phyloP scores from a whole-genome alignment of 2,113 vertebrate species.

The Paralichthys olivaceus region DNA sequence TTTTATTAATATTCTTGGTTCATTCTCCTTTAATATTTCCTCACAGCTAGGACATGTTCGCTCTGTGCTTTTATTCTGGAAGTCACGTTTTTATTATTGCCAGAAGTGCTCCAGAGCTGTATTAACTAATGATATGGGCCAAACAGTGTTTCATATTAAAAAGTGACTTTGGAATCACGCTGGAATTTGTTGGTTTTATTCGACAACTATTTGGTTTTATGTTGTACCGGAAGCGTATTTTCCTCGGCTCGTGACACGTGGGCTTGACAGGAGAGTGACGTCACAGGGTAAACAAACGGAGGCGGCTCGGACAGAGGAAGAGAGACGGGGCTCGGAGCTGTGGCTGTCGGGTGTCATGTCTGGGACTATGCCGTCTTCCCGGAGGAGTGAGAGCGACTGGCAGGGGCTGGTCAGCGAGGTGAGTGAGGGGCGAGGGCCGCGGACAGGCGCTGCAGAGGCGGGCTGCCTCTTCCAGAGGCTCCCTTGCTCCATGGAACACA shows the following conservation, averaged over 20 bases:
- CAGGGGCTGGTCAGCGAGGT: conserved; percentile 95
- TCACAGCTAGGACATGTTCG: too few relatives aligned
- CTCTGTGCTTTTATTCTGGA: conserved; percentile 41
- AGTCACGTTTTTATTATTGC: background rate
- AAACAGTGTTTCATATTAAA: too few relatives aligned
- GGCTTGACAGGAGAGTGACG: conserved; percentile 59
- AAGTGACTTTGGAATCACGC: too few relatives aligned
- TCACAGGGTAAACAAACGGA: conserved; percentile 61
- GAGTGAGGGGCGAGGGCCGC: conserved; percentile 60
- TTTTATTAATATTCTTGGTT: too few relatives aligned
- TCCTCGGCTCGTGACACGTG: background rate
- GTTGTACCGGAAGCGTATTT: conserved; percentile 20
- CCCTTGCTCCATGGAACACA: conserved; percentile 52
- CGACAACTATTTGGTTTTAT: background rate
- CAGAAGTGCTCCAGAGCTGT: too few relatives aligned
- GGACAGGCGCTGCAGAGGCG: conserved; percentile 13
- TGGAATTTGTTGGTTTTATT: background rate
- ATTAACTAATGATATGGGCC: too few relatives aligned
- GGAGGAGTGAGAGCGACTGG: conserved; percentile 92
- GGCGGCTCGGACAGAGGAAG: background rate
- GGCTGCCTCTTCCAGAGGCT: background rate
- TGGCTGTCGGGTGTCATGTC: background rate
- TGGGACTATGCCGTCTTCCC: conserved; percentile 70
- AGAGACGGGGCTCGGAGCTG: background rate
- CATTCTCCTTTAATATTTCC: too few relatives aligned